phyloP scores from a whole-genome alignment of 2,113 vertebrate genomes.

The Progne subis region DNA sequence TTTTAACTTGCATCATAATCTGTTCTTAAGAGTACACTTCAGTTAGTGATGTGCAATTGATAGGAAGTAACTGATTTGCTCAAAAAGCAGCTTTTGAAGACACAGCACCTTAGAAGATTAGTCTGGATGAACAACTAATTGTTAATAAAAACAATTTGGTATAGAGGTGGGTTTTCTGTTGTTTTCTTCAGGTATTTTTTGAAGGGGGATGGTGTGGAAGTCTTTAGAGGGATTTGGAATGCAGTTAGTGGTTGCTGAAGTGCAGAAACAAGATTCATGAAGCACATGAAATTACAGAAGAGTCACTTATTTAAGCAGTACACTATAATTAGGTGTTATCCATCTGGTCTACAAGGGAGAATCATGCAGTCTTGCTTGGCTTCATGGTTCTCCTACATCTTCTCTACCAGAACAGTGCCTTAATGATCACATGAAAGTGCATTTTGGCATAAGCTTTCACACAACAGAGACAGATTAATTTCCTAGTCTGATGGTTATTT shows the following conservation, averaged over 20 bases:
- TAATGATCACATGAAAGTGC: background rate
- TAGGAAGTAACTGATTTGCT: background rate
- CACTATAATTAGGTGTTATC: background rate
- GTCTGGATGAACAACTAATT: background rate
- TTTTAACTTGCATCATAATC: background rate
- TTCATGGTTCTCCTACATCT: background rate
- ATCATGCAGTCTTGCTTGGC: background rate
- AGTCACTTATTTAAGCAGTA: background rate
- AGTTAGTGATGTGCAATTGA: background rate
- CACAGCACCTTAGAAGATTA: background rate
- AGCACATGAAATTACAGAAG: background rate
- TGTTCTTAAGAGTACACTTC: background rate
- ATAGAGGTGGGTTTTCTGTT: background rate
- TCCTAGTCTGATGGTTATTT: background rate
- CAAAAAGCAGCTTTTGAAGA: background rate
- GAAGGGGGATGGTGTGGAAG: background rate
- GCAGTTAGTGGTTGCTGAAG: background rate
- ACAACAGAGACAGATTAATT: background rate
- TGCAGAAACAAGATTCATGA: background rate
- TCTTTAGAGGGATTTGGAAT: background rate
- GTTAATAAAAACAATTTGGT: background rate
- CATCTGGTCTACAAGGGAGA: background rate
- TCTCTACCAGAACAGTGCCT: background rate
- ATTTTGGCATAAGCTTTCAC: background rate
- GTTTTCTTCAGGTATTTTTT: background rate